Conservation (phyloP, 2,888 invertebrate species). For the Saturnia pavonia region DNA sequence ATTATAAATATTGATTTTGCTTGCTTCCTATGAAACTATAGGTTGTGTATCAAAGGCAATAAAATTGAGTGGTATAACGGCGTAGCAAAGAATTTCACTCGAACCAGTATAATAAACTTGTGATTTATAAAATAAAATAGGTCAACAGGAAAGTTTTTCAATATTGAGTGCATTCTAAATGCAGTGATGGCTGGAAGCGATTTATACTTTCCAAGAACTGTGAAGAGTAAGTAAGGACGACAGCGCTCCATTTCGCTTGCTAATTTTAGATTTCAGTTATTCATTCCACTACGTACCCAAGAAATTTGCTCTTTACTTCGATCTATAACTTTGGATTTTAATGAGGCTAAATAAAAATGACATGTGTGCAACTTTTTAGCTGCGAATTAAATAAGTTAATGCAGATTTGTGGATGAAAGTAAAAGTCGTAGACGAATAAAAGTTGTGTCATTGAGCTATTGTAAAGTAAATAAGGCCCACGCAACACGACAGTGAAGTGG, state of each 20-base stretch:
- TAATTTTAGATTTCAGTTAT: conserved; percentile 41
- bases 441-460: neutral
- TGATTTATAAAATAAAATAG: conserved; percentile 25
- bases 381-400: neutral
- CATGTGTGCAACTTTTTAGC: neutral
- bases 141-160: conserved; percentile 38
- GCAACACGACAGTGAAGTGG: conserved; percentile 22
- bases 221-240: conserved; percentile 31
- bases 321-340: conserved; percentile 17
- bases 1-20: conserved; percentile 56
- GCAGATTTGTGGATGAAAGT: neutral
- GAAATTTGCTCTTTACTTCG: conserved; percentile 24
- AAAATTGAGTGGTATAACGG: neutral
- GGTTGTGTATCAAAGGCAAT: neutral
- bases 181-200: conserved; percentile 42
- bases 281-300: conserved; percentile 37
- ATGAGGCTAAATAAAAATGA: neutral
- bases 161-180: conserved; percentile 37
- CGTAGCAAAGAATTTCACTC: neutral
- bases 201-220: conserved; percentile 46
- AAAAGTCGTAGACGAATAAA: neutral
- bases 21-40: conserved; percentile 45
- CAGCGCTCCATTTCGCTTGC: conserved; percentile 41
- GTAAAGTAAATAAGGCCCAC: neutral
- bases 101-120: neutral